Base-by-base conservation (phyloP, 1,140 invertebrate genomes). In the Andricus grossulariae region DNA sequence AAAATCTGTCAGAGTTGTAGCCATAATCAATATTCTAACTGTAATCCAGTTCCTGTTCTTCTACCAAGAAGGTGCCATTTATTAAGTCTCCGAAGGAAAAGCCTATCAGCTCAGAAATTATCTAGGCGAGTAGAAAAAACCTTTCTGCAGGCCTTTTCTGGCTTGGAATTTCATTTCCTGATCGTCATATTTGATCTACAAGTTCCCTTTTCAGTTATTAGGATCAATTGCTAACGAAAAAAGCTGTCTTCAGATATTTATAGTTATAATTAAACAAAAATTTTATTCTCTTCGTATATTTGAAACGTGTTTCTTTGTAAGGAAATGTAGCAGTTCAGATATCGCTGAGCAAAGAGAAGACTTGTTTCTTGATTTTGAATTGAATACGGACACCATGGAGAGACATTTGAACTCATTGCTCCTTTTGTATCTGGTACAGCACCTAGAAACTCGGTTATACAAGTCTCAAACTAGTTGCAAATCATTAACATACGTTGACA, bases 401-500 rank as follows among this genome's bases (percentile, higher is more conserved):
- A 25, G 13, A 19, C 52, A 54, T 54, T 54, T 10, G 25, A 66
- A 21, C 12, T 21, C 25, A 66, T 39, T 66, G 21, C 57, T 66
- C 57, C 57, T 66, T 66, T 66, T 66, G 57, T 32, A 66, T 66
- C 57, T 66, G 10, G 21, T 66, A 66, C 11, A 66, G 57, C 13
- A 66, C 21, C 57, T 66, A 66, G 32, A 66, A 39, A 66, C 32
- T 66, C 25, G 60, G 25, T 66, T 66, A 66, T 66, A 66, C 60
- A 66, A 66, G 21, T 66, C 15, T 66, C 60, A 32, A 66, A 66
- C 60, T 66, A 66, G 60, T 66, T 66, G 21, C 39, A 66, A 66
- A 66, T 66, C 32, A 66, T 66, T 66, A 66, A 66, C 60, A 66
- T 66, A 66, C 60, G 60, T 66, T 66, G 60, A 66, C 60, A 66